These are phyloP conservation scores for Diadema setosum DNA, from an alignment of 35 echinoderm and acorn worm species.

Conservation along the genomic window DNA sequence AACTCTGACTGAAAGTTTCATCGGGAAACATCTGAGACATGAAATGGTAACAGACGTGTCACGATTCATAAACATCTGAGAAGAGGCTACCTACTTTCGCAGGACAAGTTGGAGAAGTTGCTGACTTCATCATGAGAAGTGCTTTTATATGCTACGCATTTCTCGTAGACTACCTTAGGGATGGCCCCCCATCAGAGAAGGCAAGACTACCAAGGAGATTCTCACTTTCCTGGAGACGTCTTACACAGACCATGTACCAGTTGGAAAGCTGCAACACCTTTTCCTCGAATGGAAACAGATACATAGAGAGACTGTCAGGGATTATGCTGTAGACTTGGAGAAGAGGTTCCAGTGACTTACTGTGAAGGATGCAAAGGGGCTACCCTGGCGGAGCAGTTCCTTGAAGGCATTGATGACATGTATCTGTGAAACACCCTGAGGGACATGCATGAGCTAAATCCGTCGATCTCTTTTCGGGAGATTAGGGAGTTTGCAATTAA, in stretches of 20 bases:
- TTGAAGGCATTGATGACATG: neutral
- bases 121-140: neutral
- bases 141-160: neutral
- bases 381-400: neutral
- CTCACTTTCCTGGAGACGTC: neutral
- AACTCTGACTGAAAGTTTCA: constrained; percentile 63
- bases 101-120: neutral
- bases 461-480: neutral
- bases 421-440: neutral
- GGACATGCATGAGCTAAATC: neutral
- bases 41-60: neutral
- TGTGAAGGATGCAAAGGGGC: neutral
- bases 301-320: neutral
- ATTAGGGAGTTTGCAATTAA: neutral
- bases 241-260: neutral
- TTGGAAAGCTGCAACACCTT: neutral
- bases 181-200: neutral
- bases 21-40: constrained; percentile 52
- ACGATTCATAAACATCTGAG: neutral
- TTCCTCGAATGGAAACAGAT: neutral
- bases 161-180: neutral
- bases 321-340: neutral
- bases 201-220: neutral
- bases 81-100: neutral
- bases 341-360: neutral